Base-by-base conservation (phyloP, 2,797 vertebrate species). In the Enteromius unitaeniatus region DNA sequence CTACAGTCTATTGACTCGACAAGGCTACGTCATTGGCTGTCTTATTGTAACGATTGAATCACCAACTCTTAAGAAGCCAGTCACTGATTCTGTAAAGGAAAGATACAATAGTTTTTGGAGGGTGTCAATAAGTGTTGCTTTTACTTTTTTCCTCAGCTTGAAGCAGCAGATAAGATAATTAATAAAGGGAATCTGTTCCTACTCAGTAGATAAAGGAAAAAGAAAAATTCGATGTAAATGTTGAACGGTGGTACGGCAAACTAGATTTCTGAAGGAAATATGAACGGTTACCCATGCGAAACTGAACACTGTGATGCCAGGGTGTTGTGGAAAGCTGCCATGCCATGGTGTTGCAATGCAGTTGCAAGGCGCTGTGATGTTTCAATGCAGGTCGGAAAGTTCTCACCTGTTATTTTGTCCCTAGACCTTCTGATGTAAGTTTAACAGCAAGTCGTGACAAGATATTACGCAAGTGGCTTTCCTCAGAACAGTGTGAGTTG, bases 1-100 rank as follows among this genome's bases (percentile, higher is more conserved):
- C 83, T 85, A 83, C 81, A 69, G 51, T 73, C 81, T 88, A 86
- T 88, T 87, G 86, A 87, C 86, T 85, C 55, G 11, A 70, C 81
- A 68, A 84, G 58, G 40, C 78, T 85, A 85, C 87, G 82, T 87
- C 87, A 87, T 53, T 58, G 47, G 42, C 80, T 83, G 78, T 78
- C 77, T 70, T 77, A 45, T 62, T 55, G 75, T 77, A 69, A 86
- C 40, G 37, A 81, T 69, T 72, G 64, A 86, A 87, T 88, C 23
- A 8, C 78, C 21, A 78, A 73, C 60, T 78, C 62, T 86, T 81
- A 37, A 78, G 31, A 82, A 73, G 10, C 45, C 45, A 55, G 81
- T 40, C 17, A 82, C 70, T 40, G 70, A 75, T 65, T 82, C 45
- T 82, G 60, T 82, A 67, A 65, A 31, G 9, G 34, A 82, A 49